These are phyloP conservation scores for Ibidorhyncha struthersii DNA, from an alignment of 2,113 vertebrate species.

Conservation along the genomic window DNA sequence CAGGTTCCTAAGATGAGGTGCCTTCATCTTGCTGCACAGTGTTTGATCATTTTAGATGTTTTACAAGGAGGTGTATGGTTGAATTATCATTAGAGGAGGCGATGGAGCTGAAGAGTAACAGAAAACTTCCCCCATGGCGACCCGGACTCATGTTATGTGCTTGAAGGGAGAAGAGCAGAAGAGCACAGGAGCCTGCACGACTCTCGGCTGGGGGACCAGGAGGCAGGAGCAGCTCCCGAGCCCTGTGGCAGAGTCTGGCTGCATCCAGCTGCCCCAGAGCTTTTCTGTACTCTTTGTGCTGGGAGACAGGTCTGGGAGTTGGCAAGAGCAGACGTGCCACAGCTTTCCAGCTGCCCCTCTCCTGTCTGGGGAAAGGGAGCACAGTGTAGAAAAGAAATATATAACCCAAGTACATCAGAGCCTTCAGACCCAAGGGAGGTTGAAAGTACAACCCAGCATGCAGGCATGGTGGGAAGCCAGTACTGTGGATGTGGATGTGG, in stretches of 20 bases:
- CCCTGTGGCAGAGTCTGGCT: neutral
- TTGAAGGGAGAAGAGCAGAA: neutral
- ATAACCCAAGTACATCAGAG: neutral
- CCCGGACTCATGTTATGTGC: neutral
- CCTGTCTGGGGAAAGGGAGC: neutral
- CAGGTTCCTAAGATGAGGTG: conserved; percentile 38
- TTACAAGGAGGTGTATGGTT: conserved; percentile 60
- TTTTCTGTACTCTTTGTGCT: neutral
- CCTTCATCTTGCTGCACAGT: conserved; percentile 55
- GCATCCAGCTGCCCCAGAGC: neutral
- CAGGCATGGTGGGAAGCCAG: neutral
- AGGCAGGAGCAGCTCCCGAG: neutral
- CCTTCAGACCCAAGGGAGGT: neutral
- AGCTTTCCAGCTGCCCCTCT: neutral
- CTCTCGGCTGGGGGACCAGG: neutral
- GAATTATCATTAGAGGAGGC: conserved; percentile 63
- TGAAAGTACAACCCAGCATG: neutral
- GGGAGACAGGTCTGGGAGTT: neutral
- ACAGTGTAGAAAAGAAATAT: neutral
- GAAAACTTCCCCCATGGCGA: conserved; percentile 18
- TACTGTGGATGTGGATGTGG: too few relatives aligned
- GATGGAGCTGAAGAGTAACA: conserved; percentile 38
- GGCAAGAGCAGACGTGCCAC: neutral
- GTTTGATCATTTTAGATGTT: conserved; percentile 66
- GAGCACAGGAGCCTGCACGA: neutral